Percentiles rank a stretch among this genome's conserved stretches.
Conservation (phyloP, 2,888 invertebrate species). For the Pogonocherus hispidulus region DNA sequence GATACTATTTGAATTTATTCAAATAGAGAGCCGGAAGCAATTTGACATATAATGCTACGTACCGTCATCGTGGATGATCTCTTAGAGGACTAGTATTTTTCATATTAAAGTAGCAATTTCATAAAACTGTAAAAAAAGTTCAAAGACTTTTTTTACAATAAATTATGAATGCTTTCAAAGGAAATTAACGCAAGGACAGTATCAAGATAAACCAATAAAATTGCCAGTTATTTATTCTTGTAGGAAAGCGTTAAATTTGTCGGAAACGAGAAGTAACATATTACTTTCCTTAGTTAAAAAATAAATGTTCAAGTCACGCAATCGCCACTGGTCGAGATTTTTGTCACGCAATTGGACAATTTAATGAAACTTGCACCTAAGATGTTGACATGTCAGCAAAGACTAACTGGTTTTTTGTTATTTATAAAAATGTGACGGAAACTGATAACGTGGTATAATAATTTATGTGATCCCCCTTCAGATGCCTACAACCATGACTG, state of each 20-base stretch:
- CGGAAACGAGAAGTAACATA: slow-evolving; percentile 2
- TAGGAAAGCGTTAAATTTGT: slow-evolving; percentile 3
- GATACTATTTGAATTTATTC: no score
- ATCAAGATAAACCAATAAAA: slow-evolving; percentile 8
- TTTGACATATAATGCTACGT: no score
- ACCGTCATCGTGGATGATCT: no score
- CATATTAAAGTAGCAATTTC: no score
- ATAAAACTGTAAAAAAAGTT: no score
- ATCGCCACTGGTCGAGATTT: background rate
- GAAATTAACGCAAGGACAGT: slow-evolving; percentile 1
- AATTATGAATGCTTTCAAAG: background rate
- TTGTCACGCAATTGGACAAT: slow-evolving; percentile 1
- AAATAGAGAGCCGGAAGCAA: no score
- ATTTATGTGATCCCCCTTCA: background rate
- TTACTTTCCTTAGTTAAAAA: slow-evolving; percentile 1
- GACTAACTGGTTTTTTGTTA: background rate
- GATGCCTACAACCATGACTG: background rate
- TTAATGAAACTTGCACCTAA: background rate
- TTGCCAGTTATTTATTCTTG: slow-evolving; percentile 4
- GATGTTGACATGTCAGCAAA: background rate
- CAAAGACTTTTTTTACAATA: no score
- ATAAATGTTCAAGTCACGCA: background rate
- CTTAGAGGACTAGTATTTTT: no score
- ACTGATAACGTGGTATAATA: background rate
- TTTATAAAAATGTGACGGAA: background rate